phyloP scores from a whole-genome alignment of 2,888 invertebrate species.

The Gnatocerus cornutus region DNA sequence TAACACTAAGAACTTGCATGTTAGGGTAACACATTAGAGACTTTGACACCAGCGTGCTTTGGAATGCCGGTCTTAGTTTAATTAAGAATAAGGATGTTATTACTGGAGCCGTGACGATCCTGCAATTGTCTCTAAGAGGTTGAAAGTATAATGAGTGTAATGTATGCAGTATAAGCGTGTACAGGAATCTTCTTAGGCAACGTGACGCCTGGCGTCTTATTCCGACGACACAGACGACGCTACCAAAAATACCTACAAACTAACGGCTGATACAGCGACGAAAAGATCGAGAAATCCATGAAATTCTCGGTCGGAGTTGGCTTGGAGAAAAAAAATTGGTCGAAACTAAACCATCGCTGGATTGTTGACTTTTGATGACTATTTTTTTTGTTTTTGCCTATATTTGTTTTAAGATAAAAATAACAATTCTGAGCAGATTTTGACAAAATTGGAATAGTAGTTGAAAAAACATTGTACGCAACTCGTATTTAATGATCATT shows the following conservation, averaged over 20 bases:
- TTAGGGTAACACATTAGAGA: constrained; percentile 67
- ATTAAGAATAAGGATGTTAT: constrained; percentile 69
- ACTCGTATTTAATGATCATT: too few relatives aligned
- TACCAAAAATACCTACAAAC: not conserved
- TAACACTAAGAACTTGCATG: constrained; percentile 64
- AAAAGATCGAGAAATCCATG: too few relatives aligned
- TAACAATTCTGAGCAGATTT: too few relatives aligned
- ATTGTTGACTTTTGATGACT: too few relatives aligned
- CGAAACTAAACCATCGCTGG: too few relatives aligned
- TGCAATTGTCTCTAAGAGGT: constrained; percentile 68
- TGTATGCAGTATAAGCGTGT: constrained; percentile 59
- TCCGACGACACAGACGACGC: not conserved
- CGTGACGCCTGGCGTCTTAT: constrained; percentile 4
- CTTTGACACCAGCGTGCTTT: constrained; percentile 66
- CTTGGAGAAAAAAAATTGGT: too few relatives aligned
- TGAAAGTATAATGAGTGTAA: constrained; percentile 65
- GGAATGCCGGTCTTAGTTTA: constrained; percentile 67
- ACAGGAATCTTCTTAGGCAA: constrained; percentile 35
- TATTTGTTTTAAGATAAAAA: too few relatives aligned
- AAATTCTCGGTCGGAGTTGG: too few relatives aligned
- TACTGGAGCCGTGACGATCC: constrained; percentile 63
- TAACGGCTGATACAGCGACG: too few relatives aligned
- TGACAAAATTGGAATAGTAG: too few relatives aligned
- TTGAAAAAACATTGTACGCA: too few relatives aligned
- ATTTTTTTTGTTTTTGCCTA: too few relatives aligned